Evolutionary conservation across 2,113 vertebrate genomes (phyloP).

Genomic region (Nycticryphes semicollaris): DNA sequence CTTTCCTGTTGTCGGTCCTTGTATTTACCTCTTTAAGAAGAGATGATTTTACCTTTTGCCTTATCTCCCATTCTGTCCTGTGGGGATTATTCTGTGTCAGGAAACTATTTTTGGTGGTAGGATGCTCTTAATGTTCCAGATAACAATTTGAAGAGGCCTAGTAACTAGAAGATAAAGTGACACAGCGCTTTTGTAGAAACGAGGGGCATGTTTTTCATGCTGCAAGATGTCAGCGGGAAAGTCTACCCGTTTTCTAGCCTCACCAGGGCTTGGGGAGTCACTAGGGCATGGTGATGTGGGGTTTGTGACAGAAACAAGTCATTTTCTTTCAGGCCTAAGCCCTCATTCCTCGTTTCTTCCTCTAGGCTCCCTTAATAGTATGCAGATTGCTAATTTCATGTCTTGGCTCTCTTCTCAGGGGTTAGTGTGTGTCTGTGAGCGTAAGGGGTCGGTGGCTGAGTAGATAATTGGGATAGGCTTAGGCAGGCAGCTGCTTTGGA

Average conservation of each 20-base stretch:
- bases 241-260: fast-evolving
- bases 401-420: not conserved
- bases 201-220: not conserved
- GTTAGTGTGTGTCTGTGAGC: not conserved
- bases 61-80: not conserved
- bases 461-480: not conserved
- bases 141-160: not conserved
- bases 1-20: fast-evolving
- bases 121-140: not conserved
- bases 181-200: not conserved
- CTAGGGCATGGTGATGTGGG: not conserved
- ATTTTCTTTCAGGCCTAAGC: not conserved
- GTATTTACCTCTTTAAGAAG: not conserved
- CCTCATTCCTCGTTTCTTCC: not conserved
- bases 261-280: not conserved
- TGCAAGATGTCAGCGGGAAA: not conserved
- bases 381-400: not conserved
- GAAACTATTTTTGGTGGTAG: not conserved
- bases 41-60: not conserved
- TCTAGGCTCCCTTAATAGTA: not conserved
- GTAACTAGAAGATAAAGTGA: not conserved
- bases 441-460: not conserved
- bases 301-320: not conserved
- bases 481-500: not conserved
- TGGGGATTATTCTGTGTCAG: not conserved